Base-by-base conservation (phyloP, 2,888 invertebrate genomes). In the Orthonevra nobilis region DNA sequence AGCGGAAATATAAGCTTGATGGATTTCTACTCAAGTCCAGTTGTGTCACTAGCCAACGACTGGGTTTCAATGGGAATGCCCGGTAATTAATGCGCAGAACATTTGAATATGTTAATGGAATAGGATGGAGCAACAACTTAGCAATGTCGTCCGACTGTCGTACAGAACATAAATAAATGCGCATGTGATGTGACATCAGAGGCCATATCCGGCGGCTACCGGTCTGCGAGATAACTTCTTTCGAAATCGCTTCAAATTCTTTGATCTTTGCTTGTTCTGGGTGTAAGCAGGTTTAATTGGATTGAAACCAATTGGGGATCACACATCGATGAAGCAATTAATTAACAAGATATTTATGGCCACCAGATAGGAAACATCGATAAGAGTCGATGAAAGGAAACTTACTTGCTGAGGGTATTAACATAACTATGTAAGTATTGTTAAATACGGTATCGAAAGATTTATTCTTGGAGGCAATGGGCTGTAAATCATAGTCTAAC, bases 81-180 rank as follows among this genome's bases (percentile, higher is more conserved):
- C 10, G 26, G 40, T 48, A 58, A 58, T 50, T 50, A 69, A 60
- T 40, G 42, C 40, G 34, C 40, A 30, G 32, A 28, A 40, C 19
- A 17, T 50, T 58, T 42, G 34, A 52, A 60, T 58, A 69, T 69
- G 69, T 12, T 34, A 69, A 69, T 69, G 12, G 14, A 20, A 3
- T 32, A 20, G 38, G 14, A 32, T 12, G 15, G 26, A 42, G 23
- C 38, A 38, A 19, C 56, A 36, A 17, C 36, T 44, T 12, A 36
- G 17, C 15, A 15, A 28, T 23, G 32, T 23, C 32, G 7, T 15
- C 30, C 30, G 23, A 12, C 12, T 36, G 34, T 36, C 17, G 26
- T 23, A 28, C n/a, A 1, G 30, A 28, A 48, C 19, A 38, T 68
- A 44, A 54, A 26, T 44, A 14, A 42, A 42, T 66, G 44, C 7